These are phyloP conservation scores for Rhinophrynus dorsalis DNA, from an alignment of 2,797 vertebrate species.

Conservation along the genomic window DNA sequence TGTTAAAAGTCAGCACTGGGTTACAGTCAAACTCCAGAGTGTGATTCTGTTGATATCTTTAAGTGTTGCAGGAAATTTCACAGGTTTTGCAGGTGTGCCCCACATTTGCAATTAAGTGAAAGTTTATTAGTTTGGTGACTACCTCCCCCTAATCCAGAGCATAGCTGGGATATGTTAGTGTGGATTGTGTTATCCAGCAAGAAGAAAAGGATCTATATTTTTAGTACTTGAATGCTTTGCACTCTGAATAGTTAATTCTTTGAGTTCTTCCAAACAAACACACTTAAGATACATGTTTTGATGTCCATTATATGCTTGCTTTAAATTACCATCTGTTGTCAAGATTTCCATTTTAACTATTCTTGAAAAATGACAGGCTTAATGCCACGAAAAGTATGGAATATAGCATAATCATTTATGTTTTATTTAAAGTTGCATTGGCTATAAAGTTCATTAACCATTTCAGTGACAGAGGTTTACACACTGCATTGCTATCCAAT, in stretches of 20 bases:
- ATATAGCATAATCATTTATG: too few species aligned
- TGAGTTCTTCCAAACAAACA: slow-evolving; percentile 42
- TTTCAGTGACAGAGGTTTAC: too few species aligned
- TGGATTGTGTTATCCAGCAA: slow-evolving; percentile 44
- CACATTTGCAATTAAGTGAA: slow-evolving; percentile 62
- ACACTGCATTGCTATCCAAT: too few species aligned
- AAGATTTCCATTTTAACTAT: slow-evolving; percentile 41
- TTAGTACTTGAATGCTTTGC: slow-evolving; percentile 51
- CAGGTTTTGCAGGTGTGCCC: slow-evolving; percentile 65
- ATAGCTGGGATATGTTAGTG: slow-evolving; percentile 54
- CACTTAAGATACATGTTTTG: slow-evolving; percentile 32
- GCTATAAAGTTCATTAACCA: too few species aligned
- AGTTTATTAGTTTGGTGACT: slow-evolving; percentile 57
- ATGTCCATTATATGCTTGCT: slow-evolving; percentile 27
- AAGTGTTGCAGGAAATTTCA: slow-evolving; percentile 57
- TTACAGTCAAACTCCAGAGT: slow-evolving; percentile 39
- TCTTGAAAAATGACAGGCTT: too few species aligned
- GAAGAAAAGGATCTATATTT: slow-evolving; percentile 56
- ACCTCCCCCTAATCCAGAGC: slow-evolving; percentile 54
- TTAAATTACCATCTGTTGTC: slow-evolving; percentile 41
- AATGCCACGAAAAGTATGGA: too few species aligned
- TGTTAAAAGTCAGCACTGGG: slow-evolving; percentile 22
- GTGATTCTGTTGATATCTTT: slow-evolving; percentile 43
- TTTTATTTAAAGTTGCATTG: too few species aligned
- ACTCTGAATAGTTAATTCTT: slow-evolving; percentile 31